A percentile compares a stretch with the other conserved stretches of the same genome.
Evolutionary conservation across 2,888 invertebrate species (phyloP).

Genomic region (Caenorhabditis sp.): DNA sequence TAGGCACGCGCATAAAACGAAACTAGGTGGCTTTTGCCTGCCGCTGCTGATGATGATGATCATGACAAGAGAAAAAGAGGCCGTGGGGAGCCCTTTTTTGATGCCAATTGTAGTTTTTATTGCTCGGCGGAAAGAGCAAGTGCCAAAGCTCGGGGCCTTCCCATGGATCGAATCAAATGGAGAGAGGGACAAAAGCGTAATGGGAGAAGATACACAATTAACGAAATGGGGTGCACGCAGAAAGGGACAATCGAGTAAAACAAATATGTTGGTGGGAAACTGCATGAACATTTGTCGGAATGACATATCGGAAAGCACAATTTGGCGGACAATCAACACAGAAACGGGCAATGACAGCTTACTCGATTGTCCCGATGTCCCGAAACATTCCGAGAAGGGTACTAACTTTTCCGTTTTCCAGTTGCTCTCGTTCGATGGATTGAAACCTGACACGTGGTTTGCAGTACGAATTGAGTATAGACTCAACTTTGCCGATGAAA

Average conservation of each 20-base stretch:
- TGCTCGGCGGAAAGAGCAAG: not conserved
- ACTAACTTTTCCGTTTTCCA: no score
- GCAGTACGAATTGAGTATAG: slow-evolving; percentile 77
- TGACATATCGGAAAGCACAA: slow-evolving; percentile 37
- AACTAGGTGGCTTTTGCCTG: slow-evolving; percentile 51
- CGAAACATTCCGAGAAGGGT: no score
- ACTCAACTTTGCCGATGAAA: slow-evolving; percentile 65
- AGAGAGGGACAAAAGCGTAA: slow-evolving; percentile 5
- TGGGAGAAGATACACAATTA: slow-evolving; percentile 57
- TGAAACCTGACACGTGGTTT: slow-evolving; percentile 76
- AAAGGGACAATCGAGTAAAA: slow-evolving; percentile 45
- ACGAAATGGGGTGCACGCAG: slow-evolving; percentile 33
- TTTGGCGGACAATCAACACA: slow-evolving; percentile 28
- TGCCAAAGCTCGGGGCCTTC: not conserved
- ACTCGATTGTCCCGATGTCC: slow-evolving; percentile 17
- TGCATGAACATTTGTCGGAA: slow-evolving; percentile 29
- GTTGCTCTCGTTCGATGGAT: slow-evolving; percentile 77
- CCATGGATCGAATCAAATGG: not conserved
- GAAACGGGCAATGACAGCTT: not conserved
- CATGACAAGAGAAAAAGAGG: slow-evolving; percentile 26
- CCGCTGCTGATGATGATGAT: slow-evolving; percentile 37
- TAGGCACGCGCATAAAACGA: slow-evolving; percentile 27
- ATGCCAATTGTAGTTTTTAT: slow-evolving; percentile 34
- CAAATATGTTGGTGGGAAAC: slow-evolving; percentile 46
- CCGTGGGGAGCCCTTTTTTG: slow-evolving; percentile 36